Percentiles rank a stretch among this genome's conserved stretches.
Evolutionary conservation across 2,888 invertebrate species (phyloP).

Genomic region (Diplolepis rosae): DNA sequence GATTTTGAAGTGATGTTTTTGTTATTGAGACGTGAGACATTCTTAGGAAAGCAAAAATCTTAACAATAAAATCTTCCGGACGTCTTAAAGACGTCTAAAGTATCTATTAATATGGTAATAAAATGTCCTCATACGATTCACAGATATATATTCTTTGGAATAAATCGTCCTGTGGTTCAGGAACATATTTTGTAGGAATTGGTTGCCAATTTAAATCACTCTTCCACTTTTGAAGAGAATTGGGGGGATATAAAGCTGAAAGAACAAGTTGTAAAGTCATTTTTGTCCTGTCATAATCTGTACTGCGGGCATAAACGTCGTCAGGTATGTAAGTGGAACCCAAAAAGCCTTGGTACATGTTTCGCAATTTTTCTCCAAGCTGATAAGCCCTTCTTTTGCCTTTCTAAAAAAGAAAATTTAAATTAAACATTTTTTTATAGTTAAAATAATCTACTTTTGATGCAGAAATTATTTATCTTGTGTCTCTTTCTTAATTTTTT

Average conservation of each 20-base stretch:
- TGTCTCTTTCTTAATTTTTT: too few species aligned
- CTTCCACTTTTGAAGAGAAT: conserved; percentile 76
- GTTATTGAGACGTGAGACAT: not conserved
- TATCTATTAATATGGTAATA: too few species aligned
- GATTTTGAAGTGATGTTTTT: too few species aligned
- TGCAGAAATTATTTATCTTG: too few species aligned
- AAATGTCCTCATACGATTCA: not conserved
- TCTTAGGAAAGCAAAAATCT: too few species aligned
- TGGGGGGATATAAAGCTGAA: conserved; percentile 81
- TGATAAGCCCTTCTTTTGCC: conserved; percentile 76
- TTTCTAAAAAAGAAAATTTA: conserved; percentile 68
- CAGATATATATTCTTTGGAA: not conserved
- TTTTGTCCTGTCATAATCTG: conserved; percentile 83
- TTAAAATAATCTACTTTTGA: too few species aligned
- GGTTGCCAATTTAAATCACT: conserved; percentile 81
- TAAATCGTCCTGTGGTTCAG: not conserved
- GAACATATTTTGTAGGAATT: conserved; percentile 65
- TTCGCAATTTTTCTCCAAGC: conserved; percentile 75
- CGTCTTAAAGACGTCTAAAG: too few species aligned
- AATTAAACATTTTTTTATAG: too few species aligned
- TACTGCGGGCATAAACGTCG: conserved; percentile 75
- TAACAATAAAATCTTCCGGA: too few species aligned
- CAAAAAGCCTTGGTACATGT: conserved; percentile 74
- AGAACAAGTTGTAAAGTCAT: conserved; percentile 82
- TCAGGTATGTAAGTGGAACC: conserved; percentile 73